These are phyloP conservation scores for Terebella lapidaria DNA, from an alignment of 2,888 invertebrate genomes.

Conservation along the genomic window DNA sequence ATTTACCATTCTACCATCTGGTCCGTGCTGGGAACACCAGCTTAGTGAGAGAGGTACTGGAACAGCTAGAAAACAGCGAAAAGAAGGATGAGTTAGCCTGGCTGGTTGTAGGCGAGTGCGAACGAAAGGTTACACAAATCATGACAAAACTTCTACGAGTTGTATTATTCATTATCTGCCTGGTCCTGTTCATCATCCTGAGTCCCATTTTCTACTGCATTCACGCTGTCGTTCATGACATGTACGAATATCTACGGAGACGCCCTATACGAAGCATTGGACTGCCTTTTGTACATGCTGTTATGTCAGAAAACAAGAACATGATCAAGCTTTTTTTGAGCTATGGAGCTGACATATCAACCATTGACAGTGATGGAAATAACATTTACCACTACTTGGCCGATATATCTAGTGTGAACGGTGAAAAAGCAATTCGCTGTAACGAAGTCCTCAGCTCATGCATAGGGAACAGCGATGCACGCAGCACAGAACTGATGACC, in stretches of 20 bases:
- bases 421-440: neutral
- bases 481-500: neutral
- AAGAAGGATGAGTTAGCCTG: neutral
- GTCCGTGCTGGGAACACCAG: neutral
- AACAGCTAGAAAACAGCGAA: neutral
- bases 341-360: neutral
- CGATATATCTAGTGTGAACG: neutral
- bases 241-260: neutral
- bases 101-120: neutral
- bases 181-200: neutral
- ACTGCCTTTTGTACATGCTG: neutral
- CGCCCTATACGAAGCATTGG: neutral
- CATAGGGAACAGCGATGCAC: neutral
- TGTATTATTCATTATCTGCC: neutral
- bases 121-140: neutral
- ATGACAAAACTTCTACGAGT: neutral
- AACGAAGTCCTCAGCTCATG: neutral
- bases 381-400: slow-evolving; percentile 1
- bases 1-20: neutral
- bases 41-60: neutral
- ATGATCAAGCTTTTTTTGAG: neutral
- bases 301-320: neutral
- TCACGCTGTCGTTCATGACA: neutral
- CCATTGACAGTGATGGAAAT: neutral
- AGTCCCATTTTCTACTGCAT: neutral